Evolutionary conservation across 2,888 invertebrate species (phyloP).

Genomic region (Chrysopilus asiliformis): DNA sequence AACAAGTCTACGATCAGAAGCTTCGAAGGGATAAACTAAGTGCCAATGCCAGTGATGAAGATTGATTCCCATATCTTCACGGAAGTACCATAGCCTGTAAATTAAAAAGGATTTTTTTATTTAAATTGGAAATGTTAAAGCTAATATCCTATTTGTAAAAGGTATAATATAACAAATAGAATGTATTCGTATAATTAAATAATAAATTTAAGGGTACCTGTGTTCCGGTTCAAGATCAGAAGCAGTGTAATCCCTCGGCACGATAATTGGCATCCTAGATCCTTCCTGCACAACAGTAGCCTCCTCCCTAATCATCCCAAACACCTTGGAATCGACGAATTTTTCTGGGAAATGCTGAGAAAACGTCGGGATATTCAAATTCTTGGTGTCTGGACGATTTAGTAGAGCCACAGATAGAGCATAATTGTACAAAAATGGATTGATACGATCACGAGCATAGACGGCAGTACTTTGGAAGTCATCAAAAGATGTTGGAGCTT

Average conservation of each 20-base stretch:
- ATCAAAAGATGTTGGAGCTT: too few species aligned
- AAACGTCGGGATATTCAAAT: conserved; percentile 54
- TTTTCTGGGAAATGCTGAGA: conserved; percentile 70
- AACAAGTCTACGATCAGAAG: conserved; percentile 45
- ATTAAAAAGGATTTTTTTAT: too few species aligned
- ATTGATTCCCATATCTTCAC: conserved; percentile 74
- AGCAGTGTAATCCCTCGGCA: conserved; percentile 63
- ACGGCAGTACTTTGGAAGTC: conserved; percentile 49
- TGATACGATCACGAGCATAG: conserved; percentile 51
- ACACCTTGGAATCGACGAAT: conserved; percentile 61
- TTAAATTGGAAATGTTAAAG: too few species aligned
- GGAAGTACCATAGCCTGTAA: conserved; percentile 70
- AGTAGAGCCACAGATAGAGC: conserved; percentile 60
- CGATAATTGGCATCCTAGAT: conserved; percentile 47
- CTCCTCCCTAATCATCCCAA: conserved; percentile 55
- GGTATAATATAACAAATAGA: conserved; percentile 15
- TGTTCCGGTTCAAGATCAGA: conserved; percentile 63
- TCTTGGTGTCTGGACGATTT: conserved; percentile 38
- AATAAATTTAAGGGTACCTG: too few species aligned
- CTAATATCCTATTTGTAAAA: neutral
- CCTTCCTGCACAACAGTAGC: conserved; percentile 47
- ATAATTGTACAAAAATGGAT: conserved; percentile 71
- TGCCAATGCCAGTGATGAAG: conserved; percentile 91
- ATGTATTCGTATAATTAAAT: too few species aligned
- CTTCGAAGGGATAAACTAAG: conserved; percentile 66